Evolutionary conservation across 1,140 invertebrate genomes (phyloP), one percentile per base, ranked within the genome.

Genomic region (Brachionus paranguensis): DNA sequence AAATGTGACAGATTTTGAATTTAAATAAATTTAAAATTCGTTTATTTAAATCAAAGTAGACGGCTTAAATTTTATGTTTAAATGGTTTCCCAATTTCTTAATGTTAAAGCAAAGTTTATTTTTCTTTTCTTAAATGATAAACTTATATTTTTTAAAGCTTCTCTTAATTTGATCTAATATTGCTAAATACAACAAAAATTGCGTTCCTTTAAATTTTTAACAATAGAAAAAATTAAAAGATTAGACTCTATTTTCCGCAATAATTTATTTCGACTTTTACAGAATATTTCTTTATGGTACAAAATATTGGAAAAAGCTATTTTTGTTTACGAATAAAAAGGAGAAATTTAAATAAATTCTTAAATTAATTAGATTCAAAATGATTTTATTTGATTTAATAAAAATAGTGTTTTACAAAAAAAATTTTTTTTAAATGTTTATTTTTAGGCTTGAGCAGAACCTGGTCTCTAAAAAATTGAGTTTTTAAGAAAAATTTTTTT

Each of bases 21-120:
- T 68, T 68, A 37, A 68, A 68, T 68, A 68, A 68, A 68, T 68
- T 68, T 68, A 68, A 68, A 68, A 68, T 68, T 68, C 65, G 33
- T 14, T 68, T 53, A 14, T 53, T 60, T 27, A 60, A 60, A 60
- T 24, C 17, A 60, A 60, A 60, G n/a, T 60, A 60, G 53, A 60
- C 20, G 8, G 53, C 53, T 60, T 60, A 60, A 60, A 60, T 5
- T 24, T 60, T 60, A 1, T 17, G 10, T 60, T 60, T 60, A 60
- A 60, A 60, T 60, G 53, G 53, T 20, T 60, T 60, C 53, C 7
- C 53, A 60, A 60, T 60, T 60, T 60, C 53, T 60, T 60, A 60
- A 60, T 60, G n/a, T 60, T 27, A 60, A 60, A 24, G 53, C 53
- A 60, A 60, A 60, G 53, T 60, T 60, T 60, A 24, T 60, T 60